Base-by-base conservation (phyloP, 2,888 invertebrate genomes). In the Tethea ocularis region DNA sequence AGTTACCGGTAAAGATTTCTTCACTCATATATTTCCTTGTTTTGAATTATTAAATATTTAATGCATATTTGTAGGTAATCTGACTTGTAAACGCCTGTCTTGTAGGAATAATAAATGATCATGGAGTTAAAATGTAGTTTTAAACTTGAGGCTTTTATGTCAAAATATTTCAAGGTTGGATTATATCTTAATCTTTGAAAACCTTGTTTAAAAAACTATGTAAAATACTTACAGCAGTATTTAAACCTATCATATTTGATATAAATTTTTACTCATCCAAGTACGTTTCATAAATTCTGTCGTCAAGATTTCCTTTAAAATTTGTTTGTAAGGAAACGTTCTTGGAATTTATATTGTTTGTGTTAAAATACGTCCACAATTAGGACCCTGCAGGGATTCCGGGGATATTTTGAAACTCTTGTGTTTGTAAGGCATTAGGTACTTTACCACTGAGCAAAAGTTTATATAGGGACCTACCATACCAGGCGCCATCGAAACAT, bases 1-100 rank as follows among this genome's bases (percentile, higher is more conserved):
- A 17, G 41, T 41, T 17, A 46, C 41, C 41, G 41, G 41, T 41
- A 41, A 17, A 41, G 41, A 41, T 41, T 41, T 41, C 41, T 41
- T 41, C 41, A 41, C n/a, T n/a, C 15, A 17, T 41, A 41, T 41
- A 17, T 41, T 41, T 41, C 41, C 41, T 41, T n/a, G 41, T 41
- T 41, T 5, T 41, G 17, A n/a, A 41, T 41, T 6, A 38, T 41
- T 41, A 41, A n/a, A 15, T 2, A 17, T n/a, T 13, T 36, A 13
- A 36, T 36, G 36, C 15, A 13, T 36, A 15, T 36, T 1, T 13
- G 1, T 36, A 13, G 1, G 5, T 29, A 8, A 29, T 8, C 1
- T 29, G 5, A 24, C 6, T 2, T 24, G 24, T 24, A 24, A 6
- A 24, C 6, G 5, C 24, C 24, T 24, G 5, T 2, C 6, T 24